Evolutionary conservation across 1,140 invertebrate genomes (phyloP).

Genomic region (Musca domestica): DNA sequence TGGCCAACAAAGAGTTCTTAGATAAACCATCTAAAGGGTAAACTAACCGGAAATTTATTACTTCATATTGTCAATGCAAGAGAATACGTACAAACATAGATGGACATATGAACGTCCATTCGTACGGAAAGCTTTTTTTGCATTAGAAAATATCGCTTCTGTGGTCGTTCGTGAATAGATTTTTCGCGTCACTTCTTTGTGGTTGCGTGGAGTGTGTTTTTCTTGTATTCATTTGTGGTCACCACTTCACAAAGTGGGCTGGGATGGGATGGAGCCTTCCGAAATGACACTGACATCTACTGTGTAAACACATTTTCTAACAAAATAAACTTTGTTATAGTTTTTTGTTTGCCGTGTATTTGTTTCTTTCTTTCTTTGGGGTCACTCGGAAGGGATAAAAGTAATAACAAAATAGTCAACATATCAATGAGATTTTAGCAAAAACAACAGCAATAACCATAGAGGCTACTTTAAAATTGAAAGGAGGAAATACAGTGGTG

Average conservation of each 20-base stretch:
- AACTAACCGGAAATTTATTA: conserved; percentile 41
- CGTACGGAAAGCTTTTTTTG: conserved; percentile 2
- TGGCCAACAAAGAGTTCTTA: not conserved
- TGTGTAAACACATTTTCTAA: conserved; percentile 22
- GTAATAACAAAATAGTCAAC: conserved; percentile 10
- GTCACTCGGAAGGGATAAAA: not conserved
- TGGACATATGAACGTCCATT: not conserved
- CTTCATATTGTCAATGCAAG: conserved; percentile 34
- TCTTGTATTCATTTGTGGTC: too few species aligned
- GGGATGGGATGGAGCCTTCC: not conserved
- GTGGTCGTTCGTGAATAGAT: not conserved
- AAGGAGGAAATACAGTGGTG: too few species aligned
- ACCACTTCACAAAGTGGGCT: too few species aligned
- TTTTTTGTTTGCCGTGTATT: not conserved
- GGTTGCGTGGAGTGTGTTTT: conserved; percentile 4
- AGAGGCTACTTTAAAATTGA: too few species aligned
- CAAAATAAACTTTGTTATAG: not conserved
- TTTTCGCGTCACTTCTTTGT: not conserved
- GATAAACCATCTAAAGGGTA: conserved; percentile 30
- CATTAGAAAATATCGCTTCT: not conserved
- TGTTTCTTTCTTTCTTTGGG: too few species aligned
- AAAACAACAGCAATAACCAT: not conserved
- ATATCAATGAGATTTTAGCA: conserved; percentile 12
- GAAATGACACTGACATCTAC: conserved; percentile 16
- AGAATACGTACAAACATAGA: not conserved